Base-by-base conservation (phyloP, 2,113 vertebrate genomes). In the Ammodytes marinus region DNA sequence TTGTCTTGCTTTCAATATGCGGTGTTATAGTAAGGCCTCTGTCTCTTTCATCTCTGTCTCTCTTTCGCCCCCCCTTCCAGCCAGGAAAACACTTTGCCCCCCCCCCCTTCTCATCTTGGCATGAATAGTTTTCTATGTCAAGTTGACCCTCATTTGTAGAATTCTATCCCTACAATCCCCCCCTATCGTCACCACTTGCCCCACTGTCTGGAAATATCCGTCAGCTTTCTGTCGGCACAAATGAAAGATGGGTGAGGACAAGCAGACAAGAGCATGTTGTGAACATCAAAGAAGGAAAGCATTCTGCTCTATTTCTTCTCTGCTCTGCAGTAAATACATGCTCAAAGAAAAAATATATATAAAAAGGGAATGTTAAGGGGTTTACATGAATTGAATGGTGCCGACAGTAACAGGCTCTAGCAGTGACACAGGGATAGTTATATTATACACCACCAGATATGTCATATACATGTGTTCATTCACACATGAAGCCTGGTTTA, bases 51-150 rank as follows among this genome's bases (percentile, higher is more conserved):
- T 45, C 53, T 15, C 45, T 42, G 8, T 43, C 3, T 37, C 6
- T 19, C 43, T 45, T 40, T 47, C 42, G 40, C 39, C 50, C 45
- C 58, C 69, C 6, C n/a, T 13, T 37, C 27, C 40, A 54, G 61
- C 14, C n/a, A 37, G 11, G 27, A 63, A 71, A 27, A 67, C 19
- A 8, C 55, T 58, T 15, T 11, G 59, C 5, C 66, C 46, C 4
- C 7, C 42, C 58, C 27, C 47, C 57, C 54, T 8, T 11, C 35
- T 6, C 17, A 72, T 46, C 6, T 9, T 17, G 54, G 75, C 79
- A 77, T 83, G 73, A 85, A 89, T 82, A 73, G 69, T 49, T 81
- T 73, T 87, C 85, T 83, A 63, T 82, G 68, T 80, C 39, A 59
- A 53, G 64, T 55, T 80, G 85, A 87, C 71, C 75, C 52, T 80